These are phyloP conservation scores for Hyaena hyaena DNA, from an alignment of 2,113 vertebrate species.

Conservation along the genomic window DNA sequence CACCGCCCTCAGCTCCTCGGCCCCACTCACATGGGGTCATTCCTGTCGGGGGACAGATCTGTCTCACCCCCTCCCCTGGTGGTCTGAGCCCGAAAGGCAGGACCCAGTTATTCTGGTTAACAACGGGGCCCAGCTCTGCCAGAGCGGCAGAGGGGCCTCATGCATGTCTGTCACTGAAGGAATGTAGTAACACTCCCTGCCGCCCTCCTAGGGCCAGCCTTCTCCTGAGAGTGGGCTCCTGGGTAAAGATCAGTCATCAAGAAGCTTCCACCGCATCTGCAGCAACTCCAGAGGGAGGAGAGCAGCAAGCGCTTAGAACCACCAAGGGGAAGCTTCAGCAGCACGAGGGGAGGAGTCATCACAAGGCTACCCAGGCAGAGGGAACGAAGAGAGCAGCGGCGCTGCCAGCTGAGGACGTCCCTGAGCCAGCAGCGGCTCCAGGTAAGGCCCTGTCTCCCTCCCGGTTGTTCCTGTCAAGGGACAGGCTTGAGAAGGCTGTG, in stretches of 20 bases:
- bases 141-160: background rate
- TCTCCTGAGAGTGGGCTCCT: background rate
- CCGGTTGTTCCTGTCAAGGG: background rate
- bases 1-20: background rate
- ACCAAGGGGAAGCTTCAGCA: accelerated
- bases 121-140: background rate
- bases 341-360: background rate
- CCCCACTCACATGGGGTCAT: accelerated
- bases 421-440: background rate
- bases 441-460: accelerated
- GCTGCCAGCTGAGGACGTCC: background rate
- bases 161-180: accelerated
- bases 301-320: background rate
- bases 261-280: accelerated
- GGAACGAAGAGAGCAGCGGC: background rate
- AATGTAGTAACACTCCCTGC: background rate
- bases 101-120: background rate
- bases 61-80: too few relatives aligned
- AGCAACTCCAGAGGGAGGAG: background rate
- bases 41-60: background rate
- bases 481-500: background rate
- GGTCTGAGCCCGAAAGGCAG: background rate
- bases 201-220: background rate
- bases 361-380: too few relatives aligned
- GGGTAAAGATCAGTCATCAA: background rate